phyloP scores from a whole-genome alignment of 2,113 vertebrate genomes.

The Fulmarus glacialis region DNA sequence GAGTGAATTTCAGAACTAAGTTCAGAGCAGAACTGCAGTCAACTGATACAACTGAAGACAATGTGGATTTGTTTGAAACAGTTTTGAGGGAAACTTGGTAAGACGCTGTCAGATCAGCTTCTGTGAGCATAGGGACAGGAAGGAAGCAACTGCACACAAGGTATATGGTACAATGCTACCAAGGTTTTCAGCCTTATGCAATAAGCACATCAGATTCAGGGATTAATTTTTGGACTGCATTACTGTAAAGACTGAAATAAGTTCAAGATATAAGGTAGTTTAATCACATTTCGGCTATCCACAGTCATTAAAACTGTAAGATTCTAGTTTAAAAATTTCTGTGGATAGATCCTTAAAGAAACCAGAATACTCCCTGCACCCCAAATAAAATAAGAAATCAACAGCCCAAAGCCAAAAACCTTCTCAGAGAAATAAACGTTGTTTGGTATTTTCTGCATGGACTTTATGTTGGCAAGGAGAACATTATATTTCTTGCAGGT shows the following conservation, averaged over 20 bases:
- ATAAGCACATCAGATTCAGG: not conserved
- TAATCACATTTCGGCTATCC: not conserved
- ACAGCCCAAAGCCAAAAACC: not conserved
- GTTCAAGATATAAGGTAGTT: not conserved
- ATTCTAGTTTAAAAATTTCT: not conserved
- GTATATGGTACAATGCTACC: not conserved
- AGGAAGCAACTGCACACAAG: not conserved
- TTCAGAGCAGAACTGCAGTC: not conserved
- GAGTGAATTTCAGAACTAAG: not conserved
- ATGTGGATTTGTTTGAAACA: not conserved
- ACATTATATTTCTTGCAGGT: not conserved
- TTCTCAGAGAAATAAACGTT: not conserved
- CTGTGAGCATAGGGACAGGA: rapidly evolving
- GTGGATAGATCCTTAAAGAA: not conserved
- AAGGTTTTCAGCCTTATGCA: not conserved
- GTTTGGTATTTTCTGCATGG: not conserved
- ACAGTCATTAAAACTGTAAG: not conserved
- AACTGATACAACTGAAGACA: not conserved
- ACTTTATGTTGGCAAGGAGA: not conserved
- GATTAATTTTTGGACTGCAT: not conserved
- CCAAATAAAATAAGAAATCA: not conserved
- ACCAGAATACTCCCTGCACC: not conserved
- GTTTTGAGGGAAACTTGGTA: not conserved
- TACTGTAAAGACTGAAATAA: not conserved
- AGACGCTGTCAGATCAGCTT: not conserved